Evolutionary conservation across 2,888 invertebrate genomes (phyloP), one percentile per base, ranked within the genome.

Genomic region (Callyntrura guangdongensis): DNA sequence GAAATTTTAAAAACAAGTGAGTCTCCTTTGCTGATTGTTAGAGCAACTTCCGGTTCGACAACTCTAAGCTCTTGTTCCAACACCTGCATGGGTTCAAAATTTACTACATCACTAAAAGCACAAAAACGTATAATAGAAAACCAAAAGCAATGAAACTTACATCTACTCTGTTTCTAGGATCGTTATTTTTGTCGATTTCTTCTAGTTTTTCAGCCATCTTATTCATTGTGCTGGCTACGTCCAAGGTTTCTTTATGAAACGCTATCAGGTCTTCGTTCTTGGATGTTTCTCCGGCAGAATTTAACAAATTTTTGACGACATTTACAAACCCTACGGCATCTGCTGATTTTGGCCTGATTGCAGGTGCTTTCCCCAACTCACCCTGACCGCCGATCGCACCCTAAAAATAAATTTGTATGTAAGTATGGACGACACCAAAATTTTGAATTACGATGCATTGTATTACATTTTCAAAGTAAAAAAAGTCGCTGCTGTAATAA

Each of bases 1-100:
- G 92, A 92, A 74, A 92, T 92, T 88, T 93, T 93, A 67, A 97
- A 96, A 36, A 97, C 97, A 67, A 97, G 95, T 89, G 97, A 96
- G 95, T 97, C 97, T 0, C 97, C 97, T 94, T 96, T 96, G 20
- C 97, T 97, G 92, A 97, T 97, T 49, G 97, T 95, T 89, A 96
- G 96, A 6, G 97, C 97, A 90, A 97, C 97, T 94, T 97, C 97
- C 1, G 97, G 97, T 12, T 97, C 97, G 92, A 97, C 95, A 87
- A 95, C 95, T 49, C 96, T 96, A 91, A 96, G 94, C 95, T 97
- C 97, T 93, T 95, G 95, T 94, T 97, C 96, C 92, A 97, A 94
- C 90, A 96, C 95, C 97, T 97, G 94, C 20, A 72, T 17, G 61
- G 17, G 47, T 49, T n/a, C 20, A 61, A 86, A 0, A 81, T 20